Evolutionary conservation across 2,888 invertebrate species (phyloP), one percentile per base, ranked within the genome.

Genomic region (Fragum sueziense): DNA sequence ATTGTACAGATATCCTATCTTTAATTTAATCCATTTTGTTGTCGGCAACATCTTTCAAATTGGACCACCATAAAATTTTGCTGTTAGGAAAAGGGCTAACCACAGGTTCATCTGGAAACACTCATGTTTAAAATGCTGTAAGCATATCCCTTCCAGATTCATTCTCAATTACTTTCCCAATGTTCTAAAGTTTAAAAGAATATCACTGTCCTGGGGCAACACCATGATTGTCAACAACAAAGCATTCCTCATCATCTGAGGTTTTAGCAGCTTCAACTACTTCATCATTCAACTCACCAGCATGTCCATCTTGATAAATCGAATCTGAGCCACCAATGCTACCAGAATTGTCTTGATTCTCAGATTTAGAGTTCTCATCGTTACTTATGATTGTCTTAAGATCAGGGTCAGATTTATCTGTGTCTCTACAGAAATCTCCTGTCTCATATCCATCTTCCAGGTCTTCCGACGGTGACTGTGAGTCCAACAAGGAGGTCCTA

Each of bases 191-290:
- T n/a, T n/a, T n/a, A n/a, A n/a, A n/a, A n/a, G n/a, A n/a, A n/a
- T n/a, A n/a, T n/a, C n/a, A n/a, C n/a, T n/a, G n/a, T n/a, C n/a
- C n/a, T n/a, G n/a, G n/a, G n/a, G n/a, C n/a, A n/a, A n/a, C n/a
- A n/a, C 25, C 61, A 6, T 65, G 70, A 34, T 54, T 70, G 52
- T 70, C 70, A 2, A 37, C 52, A 31, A 70, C 70, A 54, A 54
- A 70, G 27, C 70, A 70, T 25, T 70, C 70, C 14, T 70, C 70
- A 22, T 70, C 70, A 25, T 70, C 70, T 14, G 52, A 52, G 31
- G 52, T 70, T 70, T 33, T 70, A 0, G 70, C 70, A 22, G 70
- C 22, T n/a, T 70, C 70, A n/a, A 65, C 25, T 0, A 27, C 54
- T 3, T 33, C 51, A 25, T 33, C 54, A 34, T 34, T 25, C 7